Percentiles rank a stretch among this genome's conserved stretches.
phyloP scores from a whole-genome alignment of 1,140 invertebrate genomes.

The Anastrepha ludens region DNA sequence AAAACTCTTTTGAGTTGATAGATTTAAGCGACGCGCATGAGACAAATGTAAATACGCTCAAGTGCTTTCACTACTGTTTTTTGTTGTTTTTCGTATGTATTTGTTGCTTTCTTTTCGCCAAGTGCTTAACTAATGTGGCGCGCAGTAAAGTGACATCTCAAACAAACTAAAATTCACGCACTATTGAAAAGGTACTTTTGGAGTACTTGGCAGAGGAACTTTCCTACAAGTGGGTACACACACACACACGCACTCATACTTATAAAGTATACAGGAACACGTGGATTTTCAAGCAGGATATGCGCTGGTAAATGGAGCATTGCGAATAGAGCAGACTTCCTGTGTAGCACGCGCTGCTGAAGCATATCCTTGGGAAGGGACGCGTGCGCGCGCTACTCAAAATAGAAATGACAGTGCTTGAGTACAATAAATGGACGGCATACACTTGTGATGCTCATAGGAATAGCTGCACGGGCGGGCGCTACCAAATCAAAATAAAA shows the following conservation, averaged over 20 bases:
- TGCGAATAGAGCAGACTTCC: slow-evolving; percentile 35
- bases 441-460: slow-evolving; percentile 23
- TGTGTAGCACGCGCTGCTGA: slow-evolving; percentile 55
- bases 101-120: not conserved
- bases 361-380: slow-evolving; percentile 48
- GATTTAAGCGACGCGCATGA: not conserved
- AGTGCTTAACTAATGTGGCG: slow-evolving; percentile 50
- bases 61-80: not conserved
- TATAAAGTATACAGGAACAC: not conserved
- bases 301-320: slow-evolving; percentile 50
- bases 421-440: not conserved
- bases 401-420: not conserved
- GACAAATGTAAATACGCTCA: not conserved
- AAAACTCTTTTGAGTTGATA: not conserved
- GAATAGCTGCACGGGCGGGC: not conserved
- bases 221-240: slow-evolving; percentile 2
- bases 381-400: not conserved
- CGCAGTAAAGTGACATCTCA: slow-evolving; percentile 16
- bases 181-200: not conserved
- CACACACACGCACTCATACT: not conserved
- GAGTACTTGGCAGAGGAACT: not conserved
- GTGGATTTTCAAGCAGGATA: slow-evolving; percentile 15
- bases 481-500: slow-evolving; percentile 17
- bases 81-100: not conserved
- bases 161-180: slow-evolving; percentile 39